Evolutionary conservation across 2,797 vertebrate genomes (phyloP).

Genomic region (Jordanella pulchra): DNA sequence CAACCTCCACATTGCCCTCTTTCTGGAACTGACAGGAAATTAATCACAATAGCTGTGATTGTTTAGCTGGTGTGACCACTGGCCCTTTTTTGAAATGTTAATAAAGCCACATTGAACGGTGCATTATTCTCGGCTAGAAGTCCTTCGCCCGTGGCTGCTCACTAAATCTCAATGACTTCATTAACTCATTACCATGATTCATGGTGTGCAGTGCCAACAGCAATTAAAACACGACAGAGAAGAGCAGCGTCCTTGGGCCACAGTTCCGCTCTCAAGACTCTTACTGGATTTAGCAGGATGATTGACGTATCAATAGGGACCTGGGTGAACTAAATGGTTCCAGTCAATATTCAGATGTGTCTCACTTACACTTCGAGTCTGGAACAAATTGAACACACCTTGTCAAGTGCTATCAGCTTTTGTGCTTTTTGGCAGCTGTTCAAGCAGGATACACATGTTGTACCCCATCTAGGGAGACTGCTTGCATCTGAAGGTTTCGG

Average conservation of each 20-base stretch:
- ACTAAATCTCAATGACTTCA: constrained; percentile 73
- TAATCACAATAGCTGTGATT: constrained; percentile 54
- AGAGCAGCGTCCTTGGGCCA: constrained; percentile 59
- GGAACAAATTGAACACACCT: constrained; percentile 41
- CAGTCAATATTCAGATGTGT: constrained; percentile 72
- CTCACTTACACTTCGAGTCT: constrained; percentile 42
- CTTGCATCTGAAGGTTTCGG: constrained; percentile 6
- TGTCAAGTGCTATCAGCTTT: constrained; percentile 45
- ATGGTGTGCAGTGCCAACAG: constrained; percentile 57
- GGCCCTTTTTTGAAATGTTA: constrained; percentile 63
- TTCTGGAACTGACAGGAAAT: constrained; percentile 30
- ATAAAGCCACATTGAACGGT: constrained; percentile 60
- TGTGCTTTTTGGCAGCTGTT: constrained; percentile 24
- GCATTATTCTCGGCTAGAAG: constrained; percentile 57
- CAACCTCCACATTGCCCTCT: constrained; percentile 8
- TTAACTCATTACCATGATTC: constrained; percentile 74
- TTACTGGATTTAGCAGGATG: constrained; percentile 62
- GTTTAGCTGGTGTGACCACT: constrained; percentile 40
- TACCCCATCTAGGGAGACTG: constrained; percentile 21
- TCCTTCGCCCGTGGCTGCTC: constrained; percentile 58
- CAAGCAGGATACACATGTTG: constrained; percentile 23
- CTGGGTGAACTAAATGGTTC: constrained; percentile 63
- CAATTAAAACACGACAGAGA: constrained; percentile 68
- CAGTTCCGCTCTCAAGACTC: constrained; percentile 42
- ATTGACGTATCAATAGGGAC: constrained; percentile 70